Evolutionary conservation across 2,888 invertebrate species (phyloP).

Genomic region (Pyrgus malvae): DNA sequence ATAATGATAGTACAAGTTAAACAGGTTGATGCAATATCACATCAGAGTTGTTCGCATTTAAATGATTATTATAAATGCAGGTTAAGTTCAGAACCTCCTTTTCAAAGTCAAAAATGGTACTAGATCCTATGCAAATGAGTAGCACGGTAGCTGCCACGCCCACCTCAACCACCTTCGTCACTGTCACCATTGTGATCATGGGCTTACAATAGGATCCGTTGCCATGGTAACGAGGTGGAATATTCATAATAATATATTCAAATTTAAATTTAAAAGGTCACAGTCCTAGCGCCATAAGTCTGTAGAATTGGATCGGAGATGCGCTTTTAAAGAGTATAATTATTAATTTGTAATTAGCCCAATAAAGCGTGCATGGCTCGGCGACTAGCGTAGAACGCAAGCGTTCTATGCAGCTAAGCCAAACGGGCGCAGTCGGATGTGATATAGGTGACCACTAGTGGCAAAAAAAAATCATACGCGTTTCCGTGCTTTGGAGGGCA

Average conservation of each 20-base stretch:
- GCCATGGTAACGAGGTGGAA: not conserved
- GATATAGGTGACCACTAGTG: too few species aligned
- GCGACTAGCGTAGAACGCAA: too few species aligned
- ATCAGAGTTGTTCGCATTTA: too few species aligned
- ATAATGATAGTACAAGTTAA: too few species aligned
- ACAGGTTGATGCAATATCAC: too few species aligned
- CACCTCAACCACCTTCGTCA: not conserved
- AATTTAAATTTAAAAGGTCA: not conserved
- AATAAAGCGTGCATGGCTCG: too few species aligned
- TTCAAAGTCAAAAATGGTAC: not conserved
- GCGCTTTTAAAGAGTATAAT: not conserved
- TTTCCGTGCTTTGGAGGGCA: too few species aligned
- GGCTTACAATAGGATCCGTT: not conserved
- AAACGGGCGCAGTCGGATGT: too few species aligned
- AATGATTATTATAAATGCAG: too few species aligned
- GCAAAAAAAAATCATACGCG: too few species aligned
- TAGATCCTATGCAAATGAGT: conserved; percentile 6
- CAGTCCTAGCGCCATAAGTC: not conserved
- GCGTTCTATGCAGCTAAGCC: too few species aligned
- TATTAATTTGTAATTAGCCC: not conserved
- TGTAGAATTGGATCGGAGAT: not conserved
- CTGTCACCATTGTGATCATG: conserved; percentile 1
- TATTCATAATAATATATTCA: not conserved
- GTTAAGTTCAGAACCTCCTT: not conserved
- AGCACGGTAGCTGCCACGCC: conserved; percentile 10